Conservation (phyloP, 2,888 invertebrate species). For the Calliscelio sp. region DNA sequence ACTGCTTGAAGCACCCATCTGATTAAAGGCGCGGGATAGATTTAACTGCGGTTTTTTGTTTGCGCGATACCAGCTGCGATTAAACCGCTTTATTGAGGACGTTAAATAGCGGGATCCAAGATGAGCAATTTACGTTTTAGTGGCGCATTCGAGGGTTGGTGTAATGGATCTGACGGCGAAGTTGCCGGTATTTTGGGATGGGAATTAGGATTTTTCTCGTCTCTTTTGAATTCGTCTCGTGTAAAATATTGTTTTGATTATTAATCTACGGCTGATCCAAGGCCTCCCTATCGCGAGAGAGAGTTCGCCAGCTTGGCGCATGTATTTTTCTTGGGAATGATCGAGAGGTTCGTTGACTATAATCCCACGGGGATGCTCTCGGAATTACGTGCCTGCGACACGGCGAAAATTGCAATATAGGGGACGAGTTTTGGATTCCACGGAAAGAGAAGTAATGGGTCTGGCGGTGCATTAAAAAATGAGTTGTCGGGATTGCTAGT, state of each 20-base stretch:
- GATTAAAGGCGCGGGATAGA: constrained; percentile 57
- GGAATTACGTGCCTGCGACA: constrained; percentile 67
- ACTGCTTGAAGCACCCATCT: constrained; percentile 20
- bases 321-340: constrained; percentile 70
- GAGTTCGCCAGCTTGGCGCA: too few relatives aligned
- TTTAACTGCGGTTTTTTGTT: constrained; percentile 61
- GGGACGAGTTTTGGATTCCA: constrained; percentile 67
- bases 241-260: constrained; percentile 71
- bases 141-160: constrained; percentile 48
- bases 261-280: constrained; percentile 64
- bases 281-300: too few relatives aligned
- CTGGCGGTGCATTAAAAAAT: constrained; percentile 69
- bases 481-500: constrained; percentile 57
- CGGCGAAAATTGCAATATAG: constrained; percentile 69
- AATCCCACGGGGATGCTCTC: constrained; percentile 66
- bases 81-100: constrained; percentile 64
- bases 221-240: constrained; percentile 66
- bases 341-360: constrained; percentile 72
- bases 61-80: constrained; percentile 66
- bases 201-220: constrained; percentile 44
- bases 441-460: constrained; percentile 61
- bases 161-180: constrained; percentile 44
- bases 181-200: constrained; percentile 15
- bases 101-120: constrained; percentile 54
- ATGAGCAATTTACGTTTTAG: constrained; percentile 63